Percentiles rank a stretch among this genome's conserved stretches.
These are phyloP conservation scores for Epistrophella euchroma DNA, from an alignment of 2,888 invertebrate genomes.

Conservation along the genomic window DNA sequence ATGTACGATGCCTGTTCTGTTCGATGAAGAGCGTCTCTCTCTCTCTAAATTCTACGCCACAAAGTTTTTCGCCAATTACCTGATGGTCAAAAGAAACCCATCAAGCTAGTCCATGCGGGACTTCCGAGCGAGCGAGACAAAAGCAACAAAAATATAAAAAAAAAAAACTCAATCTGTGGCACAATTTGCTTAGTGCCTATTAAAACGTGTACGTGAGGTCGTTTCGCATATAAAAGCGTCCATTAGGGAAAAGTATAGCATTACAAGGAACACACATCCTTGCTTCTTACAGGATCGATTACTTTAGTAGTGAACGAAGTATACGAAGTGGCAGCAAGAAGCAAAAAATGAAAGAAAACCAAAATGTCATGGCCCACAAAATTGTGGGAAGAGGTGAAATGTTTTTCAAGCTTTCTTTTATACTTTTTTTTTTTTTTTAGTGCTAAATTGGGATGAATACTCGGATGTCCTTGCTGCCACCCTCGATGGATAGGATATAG, in stretches of 20 bases:
- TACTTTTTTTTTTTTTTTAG: conserved; percentile 32
- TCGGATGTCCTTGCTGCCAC: conserved; percentile 65
- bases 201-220: conserved; percentile 76
- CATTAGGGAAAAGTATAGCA: conserved; percentile 75
- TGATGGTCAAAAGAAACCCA: conserved; percentile 68
- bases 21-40: conserved; percentile 49
- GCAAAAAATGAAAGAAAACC: conserved; percentile 50
- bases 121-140: conserved; percentile 44
- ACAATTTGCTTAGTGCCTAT: conserved; percentile 76
- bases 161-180: conserved; percentile 71
- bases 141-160: conserved; percentile 11
- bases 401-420: conserved; percentile 41
- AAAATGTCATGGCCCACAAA: conserved; percentile 41
- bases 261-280: conserved; percentile 69
- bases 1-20: conserved; percentile 11
- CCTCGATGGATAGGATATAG: conserved; percentile 2
- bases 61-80: conserved; percentile 57
- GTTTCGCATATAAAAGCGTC: conserved; percentile 75
- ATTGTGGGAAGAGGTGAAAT: conserved; percentile 41
- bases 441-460: conserved; percentile 72
- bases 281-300: conserved; percentile 72
- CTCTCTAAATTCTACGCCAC: not conserved
- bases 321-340: conserved; percentile 52
- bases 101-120: conserved; percentile 51
- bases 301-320: conserved; percentile 63